Conservation (phyloP, 1,140 invertebrate species). For the Stratiolaelaps scimitus region DNA sequence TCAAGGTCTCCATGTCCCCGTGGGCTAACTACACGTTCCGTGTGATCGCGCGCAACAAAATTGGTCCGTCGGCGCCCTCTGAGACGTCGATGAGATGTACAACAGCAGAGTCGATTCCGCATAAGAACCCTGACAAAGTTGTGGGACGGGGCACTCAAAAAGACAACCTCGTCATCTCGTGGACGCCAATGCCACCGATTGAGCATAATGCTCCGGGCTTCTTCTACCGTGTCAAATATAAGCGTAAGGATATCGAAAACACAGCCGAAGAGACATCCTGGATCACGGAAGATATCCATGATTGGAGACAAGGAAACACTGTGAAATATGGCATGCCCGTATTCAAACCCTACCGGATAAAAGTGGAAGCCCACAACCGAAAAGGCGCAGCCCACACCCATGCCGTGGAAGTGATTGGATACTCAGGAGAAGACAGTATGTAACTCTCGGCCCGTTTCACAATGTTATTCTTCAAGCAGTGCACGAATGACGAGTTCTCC, state of each 20-base stretch:
- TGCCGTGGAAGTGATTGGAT: conserved; percentile 68
- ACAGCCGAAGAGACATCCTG: conserved; percentile 56
- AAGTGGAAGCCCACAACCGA: conserved; percentile 80
- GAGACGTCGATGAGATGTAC: conserved; percentile 60
- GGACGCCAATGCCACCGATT: conserved; percentile 89
- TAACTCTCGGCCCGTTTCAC: conserved; percentile 23
- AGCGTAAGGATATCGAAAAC: conserved; percentile 58
- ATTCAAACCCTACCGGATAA: conserved; percentile 76
- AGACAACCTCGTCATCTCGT: conserved; percentile 80
- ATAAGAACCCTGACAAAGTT: conserved; percentile 89
- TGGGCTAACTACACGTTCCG: conserved; percentile 96
- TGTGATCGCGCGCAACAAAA: conserved; percentile 80
- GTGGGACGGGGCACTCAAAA: conserved; percentile 71
- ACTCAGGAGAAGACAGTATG: conserved; percentile 79
- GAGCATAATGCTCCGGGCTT: conserved; percentile 91
- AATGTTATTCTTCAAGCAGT: too few species aligned
- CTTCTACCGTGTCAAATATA: conserved; percentile 76
- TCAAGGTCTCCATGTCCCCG: conserved; percentile 62
- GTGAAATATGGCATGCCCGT: conserved; percentile 71
- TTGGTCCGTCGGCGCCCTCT: conserved; percentile 76
- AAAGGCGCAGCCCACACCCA: conserved; percentile 70
- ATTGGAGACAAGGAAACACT: conserved; percentile 57
- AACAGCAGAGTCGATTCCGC: conserved; percentile 73
- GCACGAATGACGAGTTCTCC: too few species aligned
- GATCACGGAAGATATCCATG: conserved; percentile 45